Evolutionary conservation across 2,888 invertebrate species (phyloP), one percentile per base, ranked within the genome.

Genomic region (Glyphotaelius pellucidus): DNA sequence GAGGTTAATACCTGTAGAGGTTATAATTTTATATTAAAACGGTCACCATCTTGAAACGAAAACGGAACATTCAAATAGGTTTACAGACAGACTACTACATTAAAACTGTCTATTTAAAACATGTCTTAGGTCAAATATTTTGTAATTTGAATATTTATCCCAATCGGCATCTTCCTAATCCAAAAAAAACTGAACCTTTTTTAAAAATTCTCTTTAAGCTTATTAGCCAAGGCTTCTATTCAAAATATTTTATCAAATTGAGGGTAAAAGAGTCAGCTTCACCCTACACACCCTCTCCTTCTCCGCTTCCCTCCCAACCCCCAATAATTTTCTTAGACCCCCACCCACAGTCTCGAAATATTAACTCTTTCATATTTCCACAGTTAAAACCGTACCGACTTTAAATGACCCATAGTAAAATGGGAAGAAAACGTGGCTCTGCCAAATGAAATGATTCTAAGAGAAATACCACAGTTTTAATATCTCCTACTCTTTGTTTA

Each of bases 201-300:
- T 67, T 9, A 5, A 5, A 67, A 67, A 67, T n/a, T 67, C 67
- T n/a, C 25, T 67, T 67, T 67, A 0, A 67, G 52, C 67, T 67
- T 67, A 67, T 67, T 67, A 67, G 25, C 25, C 67, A 67, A 67
- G 67, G 88, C 85, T 42, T 89, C 91, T 92, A 92, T 91, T 85
- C 91, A 92, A 92, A 93, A 91, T 93, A 92, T 92, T 92, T 88
- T 93, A 89, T 93, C 79, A 90, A 90, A 90, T 93, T 92, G 91
- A 90, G 93, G 92, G 90, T 92, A 90, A 93, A 93, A 81, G 90
- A 90, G 91, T 93, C 92, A 91, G 87, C 91, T 88, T 19, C 47
- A 30, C 31, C 81, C 30, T 42, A 38, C 86, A 38, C 19, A 2
- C 90, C n/a, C 83, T 32, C 15, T 83, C 86, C 35, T 83, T 35